These are phyloP conservation scores for Parauchenoglanis ngamensis DNA, from an alignment of 2,797 vertebrate genomes.

Conservation along the genomic window DNA sequence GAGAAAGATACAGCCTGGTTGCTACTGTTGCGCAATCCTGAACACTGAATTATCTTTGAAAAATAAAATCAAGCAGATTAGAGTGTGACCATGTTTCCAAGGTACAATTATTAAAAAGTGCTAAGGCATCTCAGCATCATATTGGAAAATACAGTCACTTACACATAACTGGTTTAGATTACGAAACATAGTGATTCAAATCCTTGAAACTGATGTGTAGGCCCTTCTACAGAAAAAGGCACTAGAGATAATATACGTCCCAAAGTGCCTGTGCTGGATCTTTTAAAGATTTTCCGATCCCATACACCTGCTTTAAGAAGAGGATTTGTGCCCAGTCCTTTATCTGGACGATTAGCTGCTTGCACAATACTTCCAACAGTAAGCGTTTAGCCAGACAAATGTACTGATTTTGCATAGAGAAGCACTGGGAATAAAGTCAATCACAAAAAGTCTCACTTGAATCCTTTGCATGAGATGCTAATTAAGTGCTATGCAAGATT, in stretches of 20 bases:
- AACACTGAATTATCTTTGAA: background rate
- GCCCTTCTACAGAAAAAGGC: background rate
- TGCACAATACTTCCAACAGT: background rate
- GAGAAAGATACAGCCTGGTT: background rate
- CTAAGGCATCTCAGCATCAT: background rate
- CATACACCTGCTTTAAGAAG: too few relatives aligned
- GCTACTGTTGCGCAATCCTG: background rate
- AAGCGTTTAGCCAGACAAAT: background rate
- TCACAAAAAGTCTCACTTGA: background rate
- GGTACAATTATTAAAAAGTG: background rate
- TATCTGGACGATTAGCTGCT: background rate
- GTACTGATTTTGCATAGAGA: background rate
- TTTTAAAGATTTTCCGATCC: background rate
- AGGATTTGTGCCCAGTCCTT: too few relatives aligned
- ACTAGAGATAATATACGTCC: background rate
- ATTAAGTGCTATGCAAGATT: background rate
- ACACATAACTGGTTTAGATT: background rate
- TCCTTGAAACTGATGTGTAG: background rate
- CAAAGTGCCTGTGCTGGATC: background rate
- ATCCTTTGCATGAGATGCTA: background rate
- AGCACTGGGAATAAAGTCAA: background rate
- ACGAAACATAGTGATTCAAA: background rate
- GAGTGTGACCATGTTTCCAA: too few relatives aligned
- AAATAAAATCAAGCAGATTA: background rate
- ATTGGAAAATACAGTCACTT: background rate